Evolutionary conservation across 1,140 invertebrate species (phyloP).

Genomic region (Bicyclus anynana): DNA sequence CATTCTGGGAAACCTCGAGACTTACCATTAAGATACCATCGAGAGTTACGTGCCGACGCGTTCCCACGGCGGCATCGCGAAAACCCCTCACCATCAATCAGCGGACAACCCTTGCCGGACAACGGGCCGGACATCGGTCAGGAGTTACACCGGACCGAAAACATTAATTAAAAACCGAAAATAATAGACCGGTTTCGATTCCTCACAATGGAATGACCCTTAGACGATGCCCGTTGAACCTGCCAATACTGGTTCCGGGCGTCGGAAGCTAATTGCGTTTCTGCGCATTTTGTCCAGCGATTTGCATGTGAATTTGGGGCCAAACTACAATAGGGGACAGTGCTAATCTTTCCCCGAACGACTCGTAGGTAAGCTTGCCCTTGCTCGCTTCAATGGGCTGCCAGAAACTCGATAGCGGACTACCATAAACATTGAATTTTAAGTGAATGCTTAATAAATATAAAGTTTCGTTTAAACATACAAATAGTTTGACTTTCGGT

Average conservation of each 20-base stretch:
- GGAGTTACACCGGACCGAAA: constrained; percentile 47
- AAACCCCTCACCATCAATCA: constrained; percentile 40
- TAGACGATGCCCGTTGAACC: constrained; percentile 3
- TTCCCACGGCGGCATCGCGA: constrained; percentile 62
- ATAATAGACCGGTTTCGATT: constrained; percentile 54
- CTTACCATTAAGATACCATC: constrained; percentile 70
- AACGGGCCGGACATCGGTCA: constrained; percentile 65
- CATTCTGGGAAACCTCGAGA: constrained; percentile 60
- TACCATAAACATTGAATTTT: constrained; percentile 51
- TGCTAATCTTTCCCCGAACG: constrained; percentile 39
- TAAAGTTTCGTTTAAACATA: constrained; percentile 38
- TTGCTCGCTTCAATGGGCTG: constrained; percentile 32
- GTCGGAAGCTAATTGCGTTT: constrained; percentile 69
- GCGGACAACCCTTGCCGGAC: constrained; percentile 36
- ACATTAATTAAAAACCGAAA: constrained; percentile 70
- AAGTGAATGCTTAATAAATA: constrained; percentile 35
- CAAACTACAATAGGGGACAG: constrained; percentile 47
- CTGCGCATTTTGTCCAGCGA: constrained; percentile 57
- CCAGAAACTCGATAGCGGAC: constrained; percentile 62
- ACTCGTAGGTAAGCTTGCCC: constrained; percentile 18
- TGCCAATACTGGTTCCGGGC: constrained; percentile 32
- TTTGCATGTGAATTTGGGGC: constrained; percentile 67
- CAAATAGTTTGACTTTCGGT: neutral
- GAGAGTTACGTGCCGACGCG: constrained; percentile 36
- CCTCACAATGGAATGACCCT: constrained; percentile 40